Percentiles rank a stretch among this genome's conserved stretches.
phyloP scores from a whole-genome alignment of 1,140 invertebrate genomes.

The Heterodera carotae region DNA sequence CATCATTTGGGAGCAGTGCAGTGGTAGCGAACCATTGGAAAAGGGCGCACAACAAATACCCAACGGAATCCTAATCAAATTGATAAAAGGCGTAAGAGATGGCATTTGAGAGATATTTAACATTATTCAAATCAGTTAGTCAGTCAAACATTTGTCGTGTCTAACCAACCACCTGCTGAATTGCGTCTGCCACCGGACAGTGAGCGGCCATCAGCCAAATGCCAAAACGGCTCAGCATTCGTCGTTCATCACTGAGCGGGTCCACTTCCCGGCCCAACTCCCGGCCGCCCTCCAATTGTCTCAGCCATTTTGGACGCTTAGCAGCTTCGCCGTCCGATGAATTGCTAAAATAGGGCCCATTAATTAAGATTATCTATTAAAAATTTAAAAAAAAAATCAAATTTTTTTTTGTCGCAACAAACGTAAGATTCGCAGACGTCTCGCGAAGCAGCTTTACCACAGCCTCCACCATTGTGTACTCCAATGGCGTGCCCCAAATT shows the following conservation, averaged over 20 bases:
- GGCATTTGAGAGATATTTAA: background rate
- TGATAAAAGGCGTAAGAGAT: background rate
- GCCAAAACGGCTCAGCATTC: conserved; percentile 88
- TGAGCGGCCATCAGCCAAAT: conserved; percentile 93
- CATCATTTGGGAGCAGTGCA: conserved; percentile 90
- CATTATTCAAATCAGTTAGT: conserved; percentile 36
- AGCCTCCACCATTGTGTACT: conserved; percentile 88
- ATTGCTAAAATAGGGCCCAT: background rate
- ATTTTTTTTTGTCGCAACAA: conserved; percentile 29
- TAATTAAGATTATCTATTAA: background rate
- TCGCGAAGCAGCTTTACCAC: conserved; percentile 78
- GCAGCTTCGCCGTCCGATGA: conserved; percentile 24
- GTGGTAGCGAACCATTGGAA: conserved; percentile 99
- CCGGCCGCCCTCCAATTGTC: conserved; percentile 67
- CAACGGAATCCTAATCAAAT: conserved; percentile 69
- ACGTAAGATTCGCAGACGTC: conserved; percentile 62
- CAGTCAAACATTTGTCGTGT: too few relatives aligned
- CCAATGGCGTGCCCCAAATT: conserved; percentile 53
- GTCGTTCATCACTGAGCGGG: conserved; percentile 74
- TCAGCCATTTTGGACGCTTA: conserved; percentile 60
- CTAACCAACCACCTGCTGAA: conserved; percentile 67
- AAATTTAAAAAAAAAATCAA: background rate
- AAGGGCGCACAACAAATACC: conserved; percentile 86
- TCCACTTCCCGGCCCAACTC: conserved; percentile 65
- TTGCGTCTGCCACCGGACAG: conserved; percentile 80